A percentile compares a stretch with the other conserved stretches of the same genome.
These are phyloP conservation scores for Sminthopsis crassicaudata DNA, from an alignment of 2,113 vertebrate species.

Conservation along the genomic window DNA sequence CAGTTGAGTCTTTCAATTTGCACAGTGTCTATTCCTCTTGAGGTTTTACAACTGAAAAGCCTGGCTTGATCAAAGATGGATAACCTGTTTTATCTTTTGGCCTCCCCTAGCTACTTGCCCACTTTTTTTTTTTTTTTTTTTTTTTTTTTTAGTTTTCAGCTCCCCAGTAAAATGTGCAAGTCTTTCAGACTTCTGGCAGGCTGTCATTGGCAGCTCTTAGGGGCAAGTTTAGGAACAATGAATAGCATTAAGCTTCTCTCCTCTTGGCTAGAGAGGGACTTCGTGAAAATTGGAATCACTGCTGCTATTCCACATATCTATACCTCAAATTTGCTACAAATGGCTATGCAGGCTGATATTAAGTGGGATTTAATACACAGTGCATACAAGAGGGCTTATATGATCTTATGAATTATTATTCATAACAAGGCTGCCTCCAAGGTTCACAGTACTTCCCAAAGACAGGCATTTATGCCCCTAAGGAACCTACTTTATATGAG, in stretches of 20 bases:
- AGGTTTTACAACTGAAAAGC: conserved; percentile 42
- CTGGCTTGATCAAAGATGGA: conserved; percentile 67
- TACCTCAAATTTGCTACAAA: conserved; percentile 14
- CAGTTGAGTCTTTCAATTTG: conserved; percentile 48
- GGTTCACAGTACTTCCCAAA: conserved; percentile 26
- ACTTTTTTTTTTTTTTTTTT: no score
- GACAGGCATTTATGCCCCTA: neutral
- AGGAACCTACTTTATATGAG: neutral
- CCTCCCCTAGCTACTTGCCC: conserved; percentile 43
- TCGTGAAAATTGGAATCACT: conserved; percentile 41
- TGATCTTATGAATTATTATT: conserved; percentile 48
- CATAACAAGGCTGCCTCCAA: conserved; percentile 6
- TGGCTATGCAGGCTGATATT: conserved; percentile 7
- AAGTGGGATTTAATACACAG: conserved; percentile 27
- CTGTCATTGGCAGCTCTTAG: conserved; percentile 50
- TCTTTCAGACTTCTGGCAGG: conserved; percentile 46
- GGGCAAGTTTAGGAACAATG: conserved; percentile 37
- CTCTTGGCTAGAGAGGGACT: conserved; percentile 47
- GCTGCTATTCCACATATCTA: neutral
- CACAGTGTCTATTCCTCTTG: conserved; percentile 58
- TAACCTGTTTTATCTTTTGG: conserved; percentile 55
- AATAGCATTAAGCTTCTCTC: conserved; percentile 8
- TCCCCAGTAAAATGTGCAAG: conserved; percentile 42
- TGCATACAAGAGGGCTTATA: neutral
- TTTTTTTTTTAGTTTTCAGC: conserved; percentile 55